Evolutionary conservation across 2,888 invertebrate species (phyloP).

Genomic region (Pollenia griseotomentosa): DNA sequence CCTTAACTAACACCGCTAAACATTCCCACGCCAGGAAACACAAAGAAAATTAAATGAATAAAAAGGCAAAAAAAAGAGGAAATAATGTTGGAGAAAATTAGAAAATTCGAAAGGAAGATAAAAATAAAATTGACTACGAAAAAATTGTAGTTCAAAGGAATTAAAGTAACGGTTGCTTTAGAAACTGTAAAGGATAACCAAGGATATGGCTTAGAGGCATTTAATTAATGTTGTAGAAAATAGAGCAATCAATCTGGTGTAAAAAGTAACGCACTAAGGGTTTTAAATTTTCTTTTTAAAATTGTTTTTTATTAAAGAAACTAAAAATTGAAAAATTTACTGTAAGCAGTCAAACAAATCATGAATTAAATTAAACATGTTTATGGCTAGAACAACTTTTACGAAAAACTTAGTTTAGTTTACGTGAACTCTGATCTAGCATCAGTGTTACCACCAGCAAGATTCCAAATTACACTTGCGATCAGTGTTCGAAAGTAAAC

Average conservation of each 20-base stretch:
- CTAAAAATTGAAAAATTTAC: no score
- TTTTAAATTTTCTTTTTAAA: background rate
- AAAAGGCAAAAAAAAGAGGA: background rate
- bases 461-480: no score
- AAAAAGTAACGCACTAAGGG: background rate
- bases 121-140: background rate
- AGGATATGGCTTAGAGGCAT: background rate
- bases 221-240: slow-evolving; percentile 8
- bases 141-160: slow-evolving; percentile 21
- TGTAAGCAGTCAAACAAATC: no score
- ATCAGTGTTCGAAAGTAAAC: no score
- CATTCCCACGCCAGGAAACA: background rate
- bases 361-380: no score
- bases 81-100: background rate
- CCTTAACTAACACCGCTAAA: background rate
- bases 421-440: no score
- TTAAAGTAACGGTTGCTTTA: background rate
- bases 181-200: background rate
- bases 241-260: background rate
- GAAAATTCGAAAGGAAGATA: background rate
- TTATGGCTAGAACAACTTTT: no score
- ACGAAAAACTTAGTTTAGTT: no score
- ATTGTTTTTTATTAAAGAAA: no score
- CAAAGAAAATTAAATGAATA: background rate
- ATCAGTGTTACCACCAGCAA: no score